phyloP scores from a whole-genome alignment of 2,888 invertebrate species.

The Apocheima hispidaria region DNA sequence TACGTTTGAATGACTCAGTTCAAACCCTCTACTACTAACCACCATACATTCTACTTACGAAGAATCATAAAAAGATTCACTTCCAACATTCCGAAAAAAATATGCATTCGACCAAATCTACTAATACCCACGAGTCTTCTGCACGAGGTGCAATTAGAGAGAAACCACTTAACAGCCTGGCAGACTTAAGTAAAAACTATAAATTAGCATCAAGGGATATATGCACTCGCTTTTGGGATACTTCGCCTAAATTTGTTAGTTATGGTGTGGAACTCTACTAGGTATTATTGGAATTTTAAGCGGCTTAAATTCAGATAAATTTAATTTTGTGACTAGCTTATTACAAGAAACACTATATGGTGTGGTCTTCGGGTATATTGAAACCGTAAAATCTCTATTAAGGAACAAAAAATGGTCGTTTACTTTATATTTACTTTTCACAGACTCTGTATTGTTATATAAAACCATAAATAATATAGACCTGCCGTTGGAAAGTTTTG shows the following conservation, averaged over 20 bases:
- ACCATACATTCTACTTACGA: conserved; percentile 76
- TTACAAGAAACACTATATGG: not conserved
- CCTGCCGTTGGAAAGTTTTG: conserved; percentile 6
- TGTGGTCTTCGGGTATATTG: not conserved
- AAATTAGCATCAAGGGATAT: conserved; percentile 50
- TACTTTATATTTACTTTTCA: no score
- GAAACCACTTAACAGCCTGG: conserved; percentile 48
- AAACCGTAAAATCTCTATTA: not conserved
- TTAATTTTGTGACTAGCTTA: no score
- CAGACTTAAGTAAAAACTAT: conserved; percentile 46
- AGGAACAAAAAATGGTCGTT: no score
- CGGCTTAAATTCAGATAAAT: not conserved
- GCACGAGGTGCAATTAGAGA: conserved; percentile 53
- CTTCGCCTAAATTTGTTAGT: conserved; percentile 20
- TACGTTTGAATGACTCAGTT: no score
- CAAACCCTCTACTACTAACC: not conserved
- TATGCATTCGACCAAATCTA: conserved; percentile 68
- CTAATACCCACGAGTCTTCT: conserved; percentile 40
- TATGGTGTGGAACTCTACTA: not conserved
- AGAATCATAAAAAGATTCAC: conserved; percentile 73
- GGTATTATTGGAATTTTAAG: not conserved
- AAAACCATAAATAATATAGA: no score
- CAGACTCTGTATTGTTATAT: no score
- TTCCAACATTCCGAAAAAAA: conserved; percentile 69
- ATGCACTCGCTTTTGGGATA: conserved; percentile 36